These are phyloP conservation scores for Lophochroa leadbeateri DNA, from an alignment of 2,113 vertebrate species.

Conservation along the genomic window DNA sequence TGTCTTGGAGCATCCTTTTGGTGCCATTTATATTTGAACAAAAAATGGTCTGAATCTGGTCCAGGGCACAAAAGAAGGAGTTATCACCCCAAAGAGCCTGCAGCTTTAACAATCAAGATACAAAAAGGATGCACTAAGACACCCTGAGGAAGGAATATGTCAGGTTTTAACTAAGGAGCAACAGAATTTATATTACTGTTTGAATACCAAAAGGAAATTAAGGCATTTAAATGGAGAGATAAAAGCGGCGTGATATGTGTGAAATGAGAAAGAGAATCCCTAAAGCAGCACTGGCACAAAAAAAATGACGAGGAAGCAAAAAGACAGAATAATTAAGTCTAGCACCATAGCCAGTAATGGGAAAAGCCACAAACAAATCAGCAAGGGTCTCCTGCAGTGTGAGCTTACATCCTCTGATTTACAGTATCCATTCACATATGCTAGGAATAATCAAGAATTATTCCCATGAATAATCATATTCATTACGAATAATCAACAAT, in stretches of 20 bases:
- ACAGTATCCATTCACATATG: not conserved
- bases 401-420: not conserved
- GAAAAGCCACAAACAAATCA: not conserved
- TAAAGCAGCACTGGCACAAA: not conserved
- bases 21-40: not conserved
- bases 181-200: not conserved
- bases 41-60: not conserved
- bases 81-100: not conserved
- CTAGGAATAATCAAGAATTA: not conserved
- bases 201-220: not conserved
- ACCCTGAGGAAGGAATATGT: not conserved
- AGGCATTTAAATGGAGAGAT: not conserved
- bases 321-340: not conserved
- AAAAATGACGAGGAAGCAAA: not conserved
- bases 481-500: not conserved
- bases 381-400: not conserved
- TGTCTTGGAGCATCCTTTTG: not conserved
- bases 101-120: not conserved
- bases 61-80: not conserved
- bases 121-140: not conserved
- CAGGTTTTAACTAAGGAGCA: not conserved
- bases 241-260: rapidly evolving
- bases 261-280: not conserved
- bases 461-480: not conserved
- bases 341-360: not conserved